Evolutionary conservation across 2,113 vertebrate genomes (phyloP).

Genomic region (Nycticebus coucang): DNA sequence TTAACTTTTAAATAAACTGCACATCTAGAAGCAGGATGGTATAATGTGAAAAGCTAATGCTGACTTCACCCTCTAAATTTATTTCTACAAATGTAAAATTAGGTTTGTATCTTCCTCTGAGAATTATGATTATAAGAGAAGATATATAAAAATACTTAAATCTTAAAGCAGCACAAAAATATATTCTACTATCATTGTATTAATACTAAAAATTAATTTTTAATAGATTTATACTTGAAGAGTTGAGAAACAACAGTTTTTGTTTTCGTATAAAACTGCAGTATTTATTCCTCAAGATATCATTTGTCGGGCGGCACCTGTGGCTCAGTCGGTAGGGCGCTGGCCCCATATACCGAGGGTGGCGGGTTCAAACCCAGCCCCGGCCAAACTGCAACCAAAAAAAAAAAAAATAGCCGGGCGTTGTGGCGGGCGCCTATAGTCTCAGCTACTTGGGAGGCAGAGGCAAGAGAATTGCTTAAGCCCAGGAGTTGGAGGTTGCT

Average conservation of each 20-base stretch:
- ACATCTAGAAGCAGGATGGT: background rate
- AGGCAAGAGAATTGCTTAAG: too few relatives aligned
- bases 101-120: slow-evolving; percentile 16
- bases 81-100: slow-evolving; percentile 43
- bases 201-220: slow-evolving; percentile 47
- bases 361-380: too few relatives aligned
- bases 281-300: background rate
- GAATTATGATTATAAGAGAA: background rate
- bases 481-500: too few relatives aligned
- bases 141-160: slow-evolving; percentile 6
- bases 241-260: background rate
- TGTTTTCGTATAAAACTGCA: background rate
- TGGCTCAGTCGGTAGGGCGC: too few relatives aligned
- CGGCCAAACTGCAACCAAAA: too few relatives aligned
- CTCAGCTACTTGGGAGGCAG: too few relatives aligned
- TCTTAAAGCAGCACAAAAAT: slow-evolving; percentile 18
- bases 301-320: too few relatives aligned
- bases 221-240: slow-evolving; percentile 32
- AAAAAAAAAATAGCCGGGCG: too few relatives aligned
- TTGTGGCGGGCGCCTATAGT: too few relatives aligned
- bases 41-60: background rate
- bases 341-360: too few relatives aligned
- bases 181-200: background rate
- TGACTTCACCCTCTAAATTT: slow-evolving; percentile 14
- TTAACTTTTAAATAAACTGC: background rate